Percentiles rank a stretch among this genome's conserved stretches.
These are phyloP conservation scores for Brachionus sp. DNA, from an alignment of 1,140 invertebrate genomes.

Conservation along the genomic window DNA sequence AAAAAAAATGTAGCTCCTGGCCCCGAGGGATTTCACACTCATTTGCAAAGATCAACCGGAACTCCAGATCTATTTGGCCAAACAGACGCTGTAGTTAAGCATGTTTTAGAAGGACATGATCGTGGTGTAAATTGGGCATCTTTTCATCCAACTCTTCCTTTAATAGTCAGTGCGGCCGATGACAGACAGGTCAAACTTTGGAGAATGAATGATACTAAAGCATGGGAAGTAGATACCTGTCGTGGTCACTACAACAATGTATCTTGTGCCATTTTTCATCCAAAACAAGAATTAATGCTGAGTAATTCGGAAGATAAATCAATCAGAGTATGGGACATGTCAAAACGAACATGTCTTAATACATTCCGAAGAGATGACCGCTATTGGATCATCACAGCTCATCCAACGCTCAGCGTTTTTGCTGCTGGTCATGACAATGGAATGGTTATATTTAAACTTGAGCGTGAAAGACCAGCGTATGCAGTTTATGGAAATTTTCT, in stretches of 20 bases:
- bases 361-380: constrained; percentile 89
- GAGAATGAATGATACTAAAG: constrained; percentile 88
- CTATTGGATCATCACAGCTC: constrained; percentile 90
- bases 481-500: constrained; percentile 74
- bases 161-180: constrained; percentile 95
- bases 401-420: constrained; percentile 68
- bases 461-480: constrained; percentile 84
- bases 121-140: constrained; percentile 93
- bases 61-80: constrained; percentile 91
- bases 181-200: constrained; percentile 95
- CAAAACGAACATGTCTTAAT: constrained; percentile 88
- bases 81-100: constrained; percentile 94
- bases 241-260: constrained; percentile 99
- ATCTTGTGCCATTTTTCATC: constrained; percentile 94
- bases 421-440: constrained; percentile 87
- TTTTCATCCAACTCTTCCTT: constrained; percentile 88
- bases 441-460: constrained; percentile 71
- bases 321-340: constrained; percentile 97
- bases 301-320: constrained; percentile 97
- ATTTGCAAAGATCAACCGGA: constrained; percentile 66
- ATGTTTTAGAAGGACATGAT: constrained; percentile 82
- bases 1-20: constrained; percentile 97
- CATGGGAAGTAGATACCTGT: constrained; percentile 98
- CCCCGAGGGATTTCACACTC: constrained; percentile 62
- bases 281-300: constrained; percentile 89